These are phyloP conservation scores for Sparidentex hasta DNA, from an alignment of 2,797 vertebrate species.

Conservation along the genomic window DNA sequence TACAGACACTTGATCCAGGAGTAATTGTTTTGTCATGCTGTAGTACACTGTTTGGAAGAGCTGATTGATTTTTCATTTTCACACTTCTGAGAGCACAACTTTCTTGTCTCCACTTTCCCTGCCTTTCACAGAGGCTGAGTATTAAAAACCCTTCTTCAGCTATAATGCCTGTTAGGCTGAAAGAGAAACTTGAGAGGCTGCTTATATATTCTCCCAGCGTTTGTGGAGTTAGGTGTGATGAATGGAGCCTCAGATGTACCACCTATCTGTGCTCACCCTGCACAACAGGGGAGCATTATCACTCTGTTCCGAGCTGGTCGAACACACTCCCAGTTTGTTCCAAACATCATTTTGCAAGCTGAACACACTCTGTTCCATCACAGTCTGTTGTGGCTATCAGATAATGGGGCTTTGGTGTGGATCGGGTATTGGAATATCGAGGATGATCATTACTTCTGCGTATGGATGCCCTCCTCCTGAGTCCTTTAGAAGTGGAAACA, in stretches of 20 bases:
- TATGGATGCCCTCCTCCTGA: background rate
- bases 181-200: conserved; percentile 38
- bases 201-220: conserved; percentile 51
- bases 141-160: conserved; percentile 36
- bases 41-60: conserved; percentile 44
- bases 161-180: conserved; percentile 27
- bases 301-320: conserved; percentile 53
- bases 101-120: conserved; percentile 44
- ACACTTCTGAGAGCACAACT: conserved; percentile 44
- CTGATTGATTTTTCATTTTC: conserved; percentile 62
- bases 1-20: conserved; percentile 31
- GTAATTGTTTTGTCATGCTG: conserved; percentile 54
- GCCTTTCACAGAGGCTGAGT: conserved; percentile 26
- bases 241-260: conserved; percentile 53
- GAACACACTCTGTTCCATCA: conserved; percentile 41
- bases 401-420: conserved; percentile 37
- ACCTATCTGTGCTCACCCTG: conserved; percentile 55
- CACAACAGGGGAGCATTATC: conserved; percentile 58
- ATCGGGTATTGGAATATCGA: conserved; percentile 27
- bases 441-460: background rate
- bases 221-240: conserved; percentile 59
- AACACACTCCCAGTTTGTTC: conserved; percentile 59
- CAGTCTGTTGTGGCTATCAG: conserved; percentile 32
- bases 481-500: background rate
- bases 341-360: conserved; percentile 44